A percentile compares a stretch with the other conserved stretches of the same genome.
phyloP scores from a whole-genome alignment of 2,888 invertebrate species.

The Noctuana brunneofusca region DNA sequence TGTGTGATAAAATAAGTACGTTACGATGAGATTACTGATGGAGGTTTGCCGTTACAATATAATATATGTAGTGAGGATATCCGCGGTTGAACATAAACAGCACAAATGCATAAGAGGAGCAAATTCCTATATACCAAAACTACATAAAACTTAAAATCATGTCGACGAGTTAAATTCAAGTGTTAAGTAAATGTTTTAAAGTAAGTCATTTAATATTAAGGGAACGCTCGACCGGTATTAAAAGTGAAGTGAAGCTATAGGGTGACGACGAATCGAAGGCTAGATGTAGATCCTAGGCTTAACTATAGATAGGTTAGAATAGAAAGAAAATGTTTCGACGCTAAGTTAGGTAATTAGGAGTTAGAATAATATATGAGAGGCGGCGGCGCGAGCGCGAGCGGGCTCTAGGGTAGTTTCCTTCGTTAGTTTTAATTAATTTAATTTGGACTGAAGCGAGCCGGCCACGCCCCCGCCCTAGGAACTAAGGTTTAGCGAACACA shows the following conservation, averaged over 20 bases:
- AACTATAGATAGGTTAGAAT: conserved; percentile 80
- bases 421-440: conserved; percentile 83
- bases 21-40: conserved; percentile 57
- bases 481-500: conserved; percentile 74
- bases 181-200: conserved; percentile 78
- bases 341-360: conserved; percentile 79
- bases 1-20: conserved; percentile 58
- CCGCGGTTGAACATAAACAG: conserved; percentile 47
- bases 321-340: conserved; percentile 77
- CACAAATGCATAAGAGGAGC: conserved; percentile 73
- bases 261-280: conserved; percentile 67
- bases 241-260: conserved; percentile 65
- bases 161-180: conserved; percentile 70
- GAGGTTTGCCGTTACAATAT: conserved; percentile 46
- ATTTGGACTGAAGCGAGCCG: conserved; percentile 80
- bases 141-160: conserved; percentile 68
- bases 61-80: conserved; percentile 49
- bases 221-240: conserved; percentile 69
- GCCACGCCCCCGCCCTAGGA: conserved; percentile 56
- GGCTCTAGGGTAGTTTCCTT: conserved; percentile 78
- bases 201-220: conserved; percentile 76
- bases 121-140: conserved; percentile 72
- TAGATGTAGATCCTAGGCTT: conserved; percentile 72
- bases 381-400: conserved; percentile 55
- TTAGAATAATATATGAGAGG: conserved; percentile 69